Evolutionary conservation across 2,888 invertebrate genomes (phyloP), one percentile per base, ranked within the genome.

Genomic region (Drosophila fulvimacula): DNA sequence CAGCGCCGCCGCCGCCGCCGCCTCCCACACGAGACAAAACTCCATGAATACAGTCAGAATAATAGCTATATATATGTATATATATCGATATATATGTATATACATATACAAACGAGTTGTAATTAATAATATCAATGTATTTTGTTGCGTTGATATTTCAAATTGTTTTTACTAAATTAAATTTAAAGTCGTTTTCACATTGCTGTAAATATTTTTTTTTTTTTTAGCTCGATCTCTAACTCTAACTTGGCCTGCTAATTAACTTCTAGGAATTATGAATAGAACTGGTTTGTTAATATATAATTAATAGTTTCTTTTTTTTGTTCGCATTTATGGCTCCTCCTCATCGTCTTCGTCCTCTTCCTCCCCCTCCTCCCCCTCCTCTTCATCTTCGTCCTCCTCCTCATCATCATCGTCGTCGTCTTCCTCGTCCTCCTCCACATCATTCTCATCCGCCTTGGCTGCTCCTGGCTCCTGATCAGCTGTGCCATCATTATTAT

Each of bases 111-210:
- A n/a, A 24, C 34, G 44, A 66, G 32, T 74, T 56, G 60, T 53
- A 44, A 53, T 74, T 60, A 46, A 46, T 38, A 10, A 69, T 58
- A 68, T 58, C 39, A 71, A 56, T 56, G 17, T 52, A 68, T 53
- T 53, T 38, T 39, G 58, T 74, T 74, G 51, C 52, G 59, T 77
- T 73, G 51, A 63, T 62, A 49, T 60, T 69, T 68, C 30, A 48
- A 59, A 52, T 62, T 73, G 55, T 60, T 69, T 73, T 79, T 41
- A 71, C 73, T 73, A 84, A 76, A 80, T 87, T 87, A 72, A 79
- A 66, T 69, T 79, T 67, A 71, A 74, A 69, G 49, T 70, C 51
- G 57, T 85, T 64, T 77, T 77, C 71, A 78, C 44, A 59, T 61
- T 53, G 79, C 70, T 62, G 73, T 66, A 69, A 68, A 59, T 30